Conservation (phyloP, 1,140 invertebrate species). For the Liolophura sinensis region DNA sequence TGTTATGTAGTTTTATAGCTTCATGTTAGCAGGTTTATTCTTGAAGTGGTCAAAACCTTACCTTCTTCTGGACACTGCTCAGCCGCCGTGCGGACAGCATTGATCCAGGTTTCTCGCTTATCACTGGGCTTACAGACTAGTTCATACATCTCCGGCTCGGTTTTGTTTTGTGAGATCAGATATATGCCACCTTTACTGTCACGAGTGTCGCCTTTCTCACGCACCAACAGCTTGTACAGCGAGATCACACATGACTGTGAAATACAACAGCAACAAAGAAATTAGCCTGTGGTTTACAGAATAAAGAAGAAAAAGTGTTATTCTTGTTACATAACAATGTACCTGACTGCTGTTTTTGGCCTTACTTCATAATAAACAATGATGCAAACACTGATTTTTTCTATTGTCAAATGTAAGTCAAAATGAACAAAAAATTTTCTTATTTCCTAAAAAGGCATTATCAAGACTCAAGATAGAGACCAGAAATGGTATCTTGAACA, state of each 20-base stretch:
- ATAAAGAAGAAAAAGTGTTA: too few species aligned
- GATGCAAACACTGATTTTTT: too few species aligned
- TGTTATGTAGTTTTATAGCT: not conserved
- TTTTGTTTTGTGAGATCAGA: constrained; percentile 68
- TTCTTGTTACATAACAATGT: too few species aligned
- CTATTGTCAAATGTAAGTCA: too few species aligned
- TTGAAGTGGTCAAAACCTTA: constrained; percentile 49
- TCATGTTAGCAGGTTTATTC: not conserved
- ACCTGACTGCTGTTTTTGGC: too few species aligned
- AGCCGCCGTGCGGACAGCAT: constrained; percentile 72
- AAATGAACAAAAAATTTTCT: too few species aligned
- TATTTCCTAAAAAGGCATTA: too few species aligned
- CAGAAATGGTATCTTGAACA: too few species aligned
- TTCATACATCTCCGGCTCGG: constrained; percentile 94
- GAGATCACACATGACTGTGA: constrained; percentile 87
- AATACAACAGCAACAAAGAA: constrained; percentile 39
- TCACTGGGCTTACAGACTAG: constrained; percentile 85
- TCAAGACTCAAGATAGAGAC: not conserved
- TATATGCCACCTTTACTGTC: constrained; percentile 82
- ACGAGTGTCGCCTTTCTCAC: constrained; percentile 84
- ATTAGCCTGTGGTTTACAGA: constrained; percentile 55
- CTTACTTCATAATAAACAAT: too few species aligned
- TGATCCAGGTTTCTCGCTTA: constrained; percentile 87
- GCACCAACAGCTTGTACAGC: constrained; percentile 84
- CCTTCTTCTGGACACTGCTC: constrained; percentile 64